These are phyloP conservation scores for Ichneumoninae sp. DNA, from an alignment of 2,888 invertebrate species.

Conservation along the genomic window DNA sequence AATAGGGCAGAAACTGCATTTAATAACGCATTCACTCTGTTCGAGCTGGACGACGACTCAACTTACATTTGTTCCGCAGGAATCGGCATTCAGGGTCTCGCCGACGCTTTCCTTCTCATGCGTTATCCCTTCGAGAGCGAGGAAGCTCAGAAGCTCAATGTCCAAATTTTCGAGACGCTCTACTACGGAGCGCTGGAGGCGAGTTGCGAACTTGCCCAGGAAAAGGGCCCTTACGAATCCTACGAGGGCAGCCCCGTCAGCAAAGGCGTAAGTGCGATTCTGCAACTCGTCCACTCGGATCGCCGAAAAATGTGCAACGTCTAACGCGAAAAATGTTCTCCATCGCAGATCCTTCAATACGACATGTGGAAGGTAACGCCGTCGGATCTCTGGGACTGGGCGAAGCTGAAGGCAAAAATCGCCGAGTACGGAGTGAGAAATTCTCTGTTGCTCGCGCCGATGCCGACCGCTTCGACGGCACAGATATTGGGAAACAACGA, in stretches of 20 bases:
- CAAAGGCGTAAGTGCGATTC: constrained; percentile 89
- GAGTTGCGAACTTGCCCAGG: constrained; percentile 96
- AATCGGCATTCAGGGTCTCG: constrained; percentile 98
- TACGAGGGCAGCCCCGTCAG: constrained; percentile 97
- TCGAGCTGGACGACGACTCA: constrained; percentile 76
- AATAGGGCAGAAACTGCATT: no score
- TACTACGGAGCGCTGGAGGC: constrained; percentile 99
- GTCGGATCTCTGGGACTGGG: constrained; percentile 96
- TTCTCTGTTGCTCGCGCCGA: constrained; percentile 96
- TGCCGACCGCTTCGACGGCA: constrained; percentile 99
- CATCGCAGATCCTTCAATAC: constrained; percentile 92
- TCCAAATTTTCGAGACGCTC: constrained; percentile 98
- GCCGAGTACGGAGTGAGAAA: constrained; percentile 96
- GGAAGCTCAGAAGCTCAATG: constrained; percentile 94
- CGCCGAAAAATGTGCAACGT: not conserved
- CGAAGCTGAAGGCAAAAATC: constrained; percentile 92
- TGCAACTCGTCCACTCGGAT: not conserved
- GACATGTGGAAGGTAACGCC: constrained; percentile 99
- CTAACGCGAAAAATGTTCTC: not conserved
- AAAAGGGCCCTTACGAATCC: constrained; percentile 94
- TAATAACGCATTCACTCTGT: not conserved
- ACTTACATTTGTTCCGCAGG: constrained; percentile 81
- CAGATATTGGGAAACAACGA: constrained; percentile 99
- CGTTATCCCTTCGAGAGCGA: constrained; percentile 96
- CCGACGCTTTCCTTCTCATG: constrained; percentile 98